Evolutionary conservation across 1,140 invertebrate species (phyloP), one percentile per base, ranked within the genome.

Genomic region (Aphis gossypii): DNA sequence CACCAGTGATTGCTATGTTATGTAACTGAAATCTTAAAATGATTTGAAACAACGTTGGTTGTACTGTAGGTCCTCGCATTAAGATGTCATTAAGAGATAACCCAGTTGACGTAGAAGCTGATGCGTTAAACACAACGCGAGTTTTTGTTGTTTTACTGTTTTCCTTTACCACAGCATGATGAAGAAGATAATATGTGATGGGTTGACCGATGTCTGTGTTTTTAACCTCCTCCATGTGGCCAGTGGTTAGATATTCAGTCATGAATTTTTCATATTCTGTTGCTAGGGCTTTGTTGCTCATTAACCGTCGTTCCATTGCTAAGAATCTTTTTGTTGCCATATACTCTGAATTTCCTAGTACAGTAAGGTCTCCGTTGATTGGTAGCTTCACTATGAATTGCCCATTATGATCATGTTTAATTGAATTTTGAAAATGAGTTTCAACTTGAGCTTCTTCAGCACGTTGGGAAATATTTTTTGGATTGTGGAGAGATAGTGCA

Each of bases 71-170:
- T 41, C 94, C 94, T 95, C n/a, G 87, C 87, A 92, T 94, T 54
- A 95, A 86, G 14, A 94, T 90, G 82, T 95, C 95, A 94, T 95
- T 95, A 7, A 95, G 88, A 5, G 95, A 95, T 41, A 92, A 38
- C 0, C 94, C 94, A 2, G 60, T 94, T 20, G 90, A 93, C 20
- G 94, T 94, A 82, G 94, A 94, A 46, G 94, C 94, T 23, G 94
- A 94, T 23, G 94, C 95, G 93, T 95, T 94, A 94, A 95, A 95
- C 3, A 95, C 95, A 18, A 95, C 95, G 48, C 95, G 90, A 14
- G 94, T 44, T 88, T 95, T 95, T 6, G 95, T 95, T 0, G 94
- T 95, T 25, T 68, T 30, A 35, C 38, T 60, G 44, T 82, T 56
- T 25, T 44, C 44, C 54, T 90, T 94, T 2, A 94, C 46, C 5